phyloP scores from a whole-genome alignment of 2,113 vertebrate species.

The Leiothrix lutea region DNA sequence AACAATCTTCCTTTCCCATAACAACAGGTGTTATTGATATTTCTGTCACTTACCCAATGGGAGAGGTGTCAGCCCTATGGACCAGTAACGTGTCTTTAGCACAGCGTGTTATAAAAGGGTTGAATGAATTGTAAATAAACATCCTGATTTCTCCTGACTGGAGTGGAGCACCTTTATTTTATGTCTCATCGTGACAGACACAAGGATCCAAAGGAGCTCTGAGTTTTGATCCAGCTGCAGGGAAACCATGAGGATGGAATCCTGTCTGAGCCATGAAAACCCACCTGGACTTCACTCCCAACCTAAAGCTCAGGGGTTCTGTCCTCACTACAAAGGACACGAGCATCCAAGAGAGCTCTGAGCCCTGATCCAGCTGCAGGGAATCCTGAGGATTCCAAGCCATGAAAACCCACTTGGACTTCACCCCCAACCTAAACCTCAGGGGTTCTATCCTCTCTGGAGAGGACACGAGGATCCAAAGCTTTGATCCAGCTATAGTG shows the following conservation, averaged over 20 bases:
- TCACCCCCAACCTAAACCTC: accelerated
- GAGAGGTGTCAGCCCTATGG: too few species aligned
- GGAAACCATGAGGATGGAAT: neutral
- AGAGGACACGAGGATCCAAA: accelerated
- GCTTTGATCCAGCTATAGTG: neutral
- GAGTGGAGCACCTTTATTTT: too few species aligned
- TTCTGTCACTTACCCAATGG: too few species aligned
- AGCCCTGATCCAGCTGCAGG: neutral
- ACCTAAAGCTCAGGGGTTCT: neutral
- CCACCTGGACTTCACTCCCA: neutral
- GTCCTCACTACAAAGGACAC: neutral
- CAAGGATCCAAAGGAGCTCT: too few species aligned
- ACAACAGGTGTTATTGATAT: too few species aligned
- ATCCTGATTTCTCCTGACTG: too few species aligned
- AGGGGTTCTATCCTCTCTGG: accelerated
- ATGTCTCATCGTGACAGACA: too few species aligned
- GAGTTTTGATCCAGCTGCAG: neutral
- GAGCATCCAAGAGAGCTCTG: too few species aligned
- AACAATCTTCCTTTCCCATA: too few species aligned
- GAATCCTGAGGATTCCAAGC: neutral
- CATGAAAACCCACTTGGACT: neutral
- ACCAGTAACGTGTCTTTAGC: too few species aligned
- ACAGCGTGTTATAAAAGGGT: too few species aligned
- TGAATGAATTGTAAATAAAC: too few species aligned
- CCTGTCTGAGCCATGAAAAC: neutral